phyloP scores from a whole-genome alignment of 2,797 vertebrate species.

The Poecilia wingei region DNA sequence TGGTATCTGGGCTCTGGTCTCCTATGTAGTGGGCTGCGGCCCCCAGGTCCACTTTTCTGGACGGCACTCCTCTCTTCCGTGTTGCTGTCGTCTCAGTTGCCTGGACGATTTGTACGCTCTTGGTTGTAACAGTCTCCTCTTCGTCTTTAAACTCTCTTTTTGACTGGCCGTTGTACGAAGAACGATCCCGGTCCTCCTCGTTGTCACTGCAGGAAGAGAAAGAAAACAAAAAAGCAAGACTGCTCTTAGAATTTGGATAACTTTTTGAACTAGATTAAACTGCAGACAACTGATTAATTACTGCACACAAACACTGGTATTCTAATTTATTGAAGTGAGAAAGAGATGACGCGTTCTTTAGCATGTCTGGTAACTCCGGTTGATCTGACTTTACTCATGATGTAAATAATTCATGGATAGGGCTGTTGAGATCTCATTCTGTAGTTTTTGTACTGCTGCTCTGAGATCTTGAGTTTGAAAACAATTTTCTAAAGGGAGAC shows the following conservation, averaged over 20 bases:
- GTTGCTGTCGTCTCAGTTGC: conserved; percentile 94
- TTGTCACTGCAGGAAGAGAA: conserved; percentile 82
- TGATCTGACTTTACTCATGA: background rate
- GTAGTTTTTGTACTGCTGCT: background rate
- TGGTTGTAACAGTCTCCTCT: conserved; percentile 94
- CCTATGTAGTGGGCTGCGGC: conserved; percentile 95
- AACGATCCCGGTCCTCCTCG: conserved; percentile 85
- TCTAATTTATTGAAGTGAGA: background rate
- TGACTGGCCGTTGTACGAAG: conserved; percentile 82
- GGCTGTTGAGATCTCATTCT: background rate
- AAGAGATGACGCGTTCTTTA: background rate
- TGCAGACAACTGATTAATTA: background rate
- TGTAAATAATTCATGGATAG: background rate
- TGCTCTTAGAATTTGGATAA: background rate
- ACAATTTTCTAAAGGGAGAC: background rate
- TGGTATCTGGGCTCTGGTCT: conserved; percentile 81
- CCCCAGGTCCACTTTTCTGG: conserved; percentile 94
- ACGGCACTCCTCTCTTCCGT: conserved; percentile 91
- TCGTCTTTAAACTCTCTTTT: conserved; percentile 96
- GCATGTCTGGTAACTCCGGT: background rate
- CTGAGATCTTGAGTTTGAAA: background rate
- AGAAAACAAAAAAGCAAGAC: background rate
- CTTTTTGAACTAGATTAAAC: background rate
- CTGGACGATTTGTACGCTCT: conserved; percentile 93
- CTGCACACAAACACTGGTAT: background rate